These are phyloP conservation scores for Hippoglossus stenolepis DNA, from an alignment of 2,113 vertebrate species.

Conservation along the genomic window DNA sequence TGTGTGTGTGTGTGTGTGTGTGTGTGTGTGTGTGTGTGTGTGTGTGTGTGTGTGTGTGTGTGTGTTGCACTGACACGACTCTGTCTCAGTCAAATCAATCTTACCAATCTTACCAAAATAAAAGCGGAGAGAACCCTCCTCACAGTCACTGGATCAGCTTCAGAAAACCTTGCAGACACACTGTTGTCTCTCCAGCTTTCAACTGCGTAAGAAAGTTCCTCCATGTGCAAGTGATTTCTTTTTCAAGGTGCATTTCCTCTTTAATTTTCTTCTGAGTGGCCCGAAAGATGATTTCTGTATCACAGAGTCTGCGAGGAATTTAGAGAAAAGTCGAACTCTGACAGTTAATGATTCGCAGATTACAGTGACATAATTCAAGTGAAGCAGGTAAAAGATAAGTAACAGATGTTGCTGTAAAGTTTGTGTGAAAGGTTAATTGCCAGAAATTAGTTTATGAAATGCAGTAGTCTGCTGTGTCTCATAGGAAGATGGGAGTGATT, in stretches of 20 bases:
- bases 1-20: no score
- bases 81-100: no score
- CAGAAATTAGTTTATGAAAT: not conserved
- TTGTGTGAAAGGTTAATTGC: conserved; percentile 6
- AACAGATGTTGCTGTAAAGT: conserved; percentile 10
- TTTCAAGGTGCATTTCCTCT: conserved; percentile 34
- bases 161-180: conserved; percentile 14
- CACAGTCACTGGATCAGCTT: conserved; percentile 20
- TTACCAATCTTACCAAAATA: not conserved
- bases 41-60: no score
- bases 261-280: conserved; percentile 19
- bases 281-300: conserved; percentile 16
- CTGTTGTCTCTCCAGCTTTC: not conserved
- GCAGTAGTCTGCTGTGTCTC: not conserved
- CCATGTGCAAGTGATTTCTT: conserved; percentile 46
- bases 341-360: not conserved
- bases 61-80: no score
- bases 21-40: no score
- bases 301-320: conserved; percentile 5
- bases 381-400: conserved; percentile 10
- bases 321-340: not conserved
- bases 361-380: not conserved
- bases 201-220: not conserved
- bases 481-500: not conserved
- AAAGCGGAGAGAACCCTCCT: not conserved